Percentiles rank a stretch among this genome's conserved stretches.
Evolutionary conservation across 2,888 invertebrate species (phyloP).

Genomic region (Tetanocera ferruginea): DNA sequence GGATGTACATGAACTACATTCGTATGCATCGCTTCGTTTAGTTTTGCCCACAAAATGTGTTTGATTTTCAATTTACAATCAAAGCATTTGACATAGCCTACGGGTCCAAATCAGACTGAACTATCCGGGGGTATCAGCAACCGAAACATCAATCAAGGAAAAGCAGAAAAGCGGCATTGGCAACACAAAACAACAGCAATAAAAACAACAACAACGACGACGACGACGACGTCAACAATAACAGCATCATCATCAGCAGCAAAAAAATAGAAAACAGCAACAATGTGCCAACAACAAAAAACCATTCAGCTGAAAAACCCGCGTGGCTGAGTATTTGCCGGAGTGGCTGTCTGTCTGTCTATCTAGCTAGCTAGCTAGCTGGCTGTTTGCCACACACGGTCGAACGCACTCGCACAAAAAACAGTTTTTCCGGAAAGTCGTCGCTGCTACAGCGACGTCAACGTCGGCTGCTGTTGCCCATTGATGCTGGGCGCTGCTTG

Average conservation of each 20-base stretch:
- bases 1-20: no score
- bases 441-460: not conserved
- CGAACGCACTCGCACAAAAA: constrained; percentile 13
- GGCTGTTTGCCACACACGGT: constrained; percentile 1
- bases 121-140: not conserved
- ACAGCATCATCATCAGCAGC: not conserved
- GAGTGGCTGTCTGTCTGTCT: not conserved
- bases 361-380: not conserved
- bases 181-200: constrained; percentile 15
- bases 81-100: not conserved
- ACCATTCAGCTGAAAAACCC: not conserved
- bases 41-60: not conserved
- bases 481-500: constrained; percentile 18
- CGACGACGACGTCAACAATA: constrained; percentile 9
- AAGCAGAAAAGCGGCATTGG: constrained; percentile 14
- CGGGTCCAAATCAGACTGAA: not conserved
- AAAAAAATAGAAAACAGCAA: not conserved
- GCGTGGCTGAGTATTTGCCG: not conserved
- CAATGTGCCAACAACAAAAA: constrained; percentile 14
- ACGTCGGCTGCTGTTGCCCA: not conserved
- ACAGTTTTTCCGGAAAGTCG: constrained; percentile 55
- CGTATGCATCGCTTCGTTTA: not conserved
- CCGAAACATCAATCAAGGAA: not conserved
- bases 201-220: no score
- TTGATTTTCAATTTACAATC: constrained; percentile 12